phyloP scores from a whole-genome alignment of 2,797 vertebrate species.

The Pipistrellus nathusii region DNA sequence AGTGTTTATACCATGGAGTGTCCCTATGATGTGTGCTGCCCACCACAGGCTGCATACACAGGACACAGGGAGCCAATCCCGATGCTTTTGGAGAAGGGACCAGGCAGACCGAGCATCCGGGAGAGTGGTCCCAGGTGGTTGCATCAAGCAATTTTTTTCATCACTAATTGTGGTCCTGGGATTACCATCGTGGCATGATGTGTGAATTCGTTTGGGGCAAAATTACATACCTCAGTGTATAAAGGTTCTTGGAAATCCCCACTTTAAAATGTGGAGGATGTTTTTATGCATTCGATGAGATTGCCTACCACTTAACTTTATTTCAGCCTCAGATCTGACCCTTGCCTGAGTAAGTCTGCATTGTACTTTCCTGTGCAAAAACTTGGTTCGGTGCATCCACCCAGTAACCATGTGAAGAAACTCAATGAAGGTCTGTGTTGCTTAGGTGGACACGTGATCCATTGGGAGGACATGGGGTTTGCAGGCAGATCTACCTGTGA shows the following conservation, averaged over 20 bases:
- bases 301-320: neutral
- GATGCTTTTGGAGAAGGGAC: neutral
- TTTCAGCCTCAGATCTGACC: neutral
- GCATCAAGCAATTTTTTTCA: slow-evolving; percentile 50
- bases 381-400: neutral
- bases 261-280: neutral
- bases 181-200: neutral
- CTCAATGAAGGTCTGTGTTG: neutral
- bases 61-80: neutral
- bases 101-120: neutral
- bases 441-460: neutral
- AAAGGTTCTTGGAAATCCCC: slow-evolving; percentile 25
- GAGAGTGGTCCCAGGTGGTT: neutral
- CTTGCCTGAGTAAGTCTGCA: neutral
- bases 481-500: neutral
- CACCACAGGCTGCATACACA: neutral
- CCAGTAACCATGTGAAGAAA: neutral
- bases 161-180: neutral
- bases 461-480: neutral
- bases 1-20: fast-evolving
- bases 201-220: slow-evolving; percentile 11
- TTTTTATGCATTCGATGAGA: slow-evolving; percentile 31
- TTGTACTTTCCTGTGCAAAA: neutral
- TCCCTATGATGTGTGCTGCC: neutral
- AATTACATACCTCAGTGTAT: neutral